These are phyloP conservation scores for Temnothorax curvispinosus DNA, from an alignment of 1,140 invertebrate species.

Conservation along the genomic window DNA sequence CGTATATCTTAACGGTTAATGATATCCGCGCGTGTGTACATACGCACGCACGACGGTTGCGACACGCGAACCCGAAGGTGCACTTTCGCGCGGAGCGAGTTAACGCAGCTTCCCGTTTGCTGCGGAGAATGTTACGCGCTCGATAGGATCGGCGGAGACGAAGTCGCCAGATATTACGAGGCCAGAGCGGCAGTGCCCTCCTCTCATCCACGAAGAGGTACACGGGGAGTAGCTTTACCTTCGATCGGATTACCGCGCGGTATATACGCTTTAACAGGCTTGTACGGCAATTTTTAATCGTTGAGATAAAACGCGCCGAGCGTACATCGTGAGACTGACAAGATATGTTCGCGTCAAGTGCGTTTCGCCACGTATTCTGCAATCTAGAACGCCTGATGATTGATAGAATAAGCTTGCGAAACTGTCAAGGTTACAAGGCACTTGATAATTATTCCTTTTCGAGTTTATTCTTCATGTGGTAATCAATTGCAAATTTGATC, in stretches of 20 bases:
- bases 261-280: constrained; percentile 20
- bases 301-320: neutral
- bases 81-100: constrained; percentile 43
- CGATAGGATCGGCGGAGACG: constrained; percentile 70
- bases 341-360: constrained; percentile 1
- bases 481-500: neutral
- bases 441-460: neutral
- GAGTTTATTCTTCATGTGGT: neutral
- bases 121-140: constrained; percentile 62
- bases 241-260: constrained; percentile 63
- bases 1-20: constrained; percentile 26
- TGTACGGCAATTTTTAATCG: constrained; percentile 36
- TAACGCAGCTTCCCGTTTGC: constrained; percentile 70
- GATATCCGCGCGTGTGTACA: constrained; percentile 8
- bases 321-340: neutral
- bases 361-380: constrained; percentile 15
- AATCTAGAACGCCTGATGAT: constrained; percentile 19
- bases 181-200: constrained; percentile 41
- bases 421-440: constrained; percentile 12
- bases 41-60: neutral
- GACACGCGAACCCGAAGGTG: constrained; percentile 11
- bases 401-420: constrained; percentile 4
- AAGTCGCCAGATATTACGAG: constrained; percentile 67
- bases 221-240: neutral
- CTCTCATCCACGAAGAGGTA: constrained; percentile 9